These are phyloP conservation scores for Malthinus flaveolus DNA, from an alignment of 2,888 invertebrate genomes.

Conservation along the genomic window DNA sequence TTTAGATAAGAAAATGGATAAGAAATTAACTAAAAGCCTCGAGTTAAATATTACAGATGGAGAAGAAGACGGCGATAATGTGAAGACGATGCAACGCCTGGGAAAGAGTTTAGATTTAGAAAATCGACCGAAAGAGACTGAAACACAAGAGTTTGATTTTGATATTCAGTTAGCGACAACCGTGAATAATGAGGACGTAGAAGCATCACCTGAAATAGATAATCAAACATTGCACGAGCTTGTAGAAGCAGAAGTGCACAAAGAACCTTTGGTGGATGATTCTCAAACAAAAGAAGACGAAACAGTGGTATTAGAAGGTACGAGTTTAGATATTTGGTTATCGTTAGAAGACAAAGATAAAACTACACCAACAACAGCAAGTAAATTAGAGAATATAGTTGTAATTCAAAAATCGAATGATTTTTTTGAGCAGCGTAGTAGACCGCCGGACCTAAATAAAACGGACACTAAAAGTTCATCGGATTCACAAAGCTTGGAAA, in stretches of 20 bases:
- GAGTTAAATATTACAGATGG: slow-evolving; percentile 62
- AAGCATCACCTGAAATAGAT: slow-evolving; percentile 50
- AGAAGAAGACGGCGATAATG: slow-evolving; percentile 38
- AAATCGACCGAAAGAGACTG: slow-evolving; percentile 42
- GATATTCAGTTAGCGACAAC: slow-evolving; percentile 45
- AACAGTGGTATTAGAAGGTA: slow-evolving; percentile 52
- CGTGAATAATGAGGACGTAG: slow-evolving; percentile 39
- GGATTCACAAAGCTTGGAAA: slow-evolving; percentile 51
- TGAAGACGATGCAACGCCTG: slow-evolving; percentile 48
- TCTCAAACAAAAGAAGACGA: slow-evolving; percentile 35
- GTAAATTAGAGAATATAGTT: slow-evolving; percentile 47
- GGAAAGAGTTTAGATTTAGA: slow-evolving; percentile 55
- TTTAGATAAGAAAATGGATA: slow-evolving; percentile 60
- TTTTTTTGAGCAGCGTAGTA: slow-evolving; percentile 53
- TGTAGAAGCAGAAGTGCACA: slow-evolving; percentile 58
- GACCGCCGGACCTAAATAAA: slow-evolving; percentile 51
- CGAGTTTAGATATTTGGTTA: slow-evolving; percentile 55
- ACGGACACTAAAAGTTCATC: slow-evolving; percentile 52
- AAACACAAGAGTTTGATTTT: slow-evolving; percentile 42
- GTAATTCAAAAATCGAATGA: slow-evolving; percentile 49
- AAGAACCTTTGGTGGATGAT: slow-evolving; percentile 42
- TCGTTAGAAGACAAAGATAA: slow-evolving; percentile 49
- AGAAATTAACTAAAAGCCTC: slow-evolving; percentile 63
- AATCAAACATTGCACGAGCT: slow-evolving; percentile 59
- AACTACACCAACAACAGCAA: slow-evolving; percentile 50